Conservation (phyloP, 23 tunicate genomes). For the Styela plicata region DNA sequence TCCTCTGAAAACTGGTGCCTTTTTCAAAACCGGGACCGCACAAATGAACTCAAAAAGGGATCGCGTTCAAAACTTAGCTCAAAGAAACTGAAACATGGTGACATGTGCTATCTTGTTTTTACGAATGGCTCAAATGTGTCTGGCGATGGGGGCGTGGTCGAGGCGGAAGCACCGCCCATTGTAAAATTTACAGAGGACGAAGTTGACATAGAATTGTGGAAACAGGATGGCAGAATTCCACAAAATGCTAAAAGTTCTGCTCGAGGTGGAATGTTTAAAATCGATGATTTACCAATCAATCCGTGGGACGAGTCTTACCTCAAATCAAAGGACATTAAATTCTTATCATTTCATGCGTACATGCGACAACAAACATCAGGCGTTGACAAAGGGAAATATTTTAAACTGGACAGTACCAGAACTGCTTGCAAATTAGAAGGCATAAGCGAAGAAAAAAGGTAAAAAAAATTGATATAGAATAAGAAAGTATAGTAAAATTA, state of each 20-base stretch:
- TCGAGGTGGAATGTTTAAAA: slow-evolving; percentile 57
- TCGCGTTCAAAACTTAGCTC: slow-evolving; percentile 36
- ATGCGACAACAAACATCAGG: slow-evolving; percentile 94
- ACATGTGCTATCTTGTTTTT: slow-evolving; percentile 42
- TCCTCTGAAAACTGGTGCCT: slow-evolving; percentile 33
- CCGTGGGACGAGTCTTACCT: slow-evolving; percentile 92
- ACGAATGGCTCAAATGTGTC: not conserved
- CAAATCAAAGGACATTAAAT: slow-evolving; percentile 78
- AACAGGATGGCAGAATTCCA: slow-evolving; percentile 64
- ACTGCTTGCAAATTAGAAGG: slow-evolving; percentile 62
- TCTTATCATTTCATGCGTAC: slow-evolving; percentile 87
- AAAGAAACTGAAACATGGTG: slow-evolving; percentile 78
- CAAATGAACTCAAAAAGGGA: slow-evolving; percentile 29
- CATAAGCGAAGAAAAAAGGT: slow-evolving; percentile 35
- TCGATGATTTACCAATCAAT: slow-evolving; percentile 65
- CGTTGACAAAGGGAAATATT: slow-evolving; percentile 89
- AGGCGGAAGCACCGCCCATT: not conserved
- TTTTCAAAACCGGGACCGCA: slow-evolving; percentile 38
- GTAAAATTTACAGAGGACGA: slow-evolving; percentile 49
- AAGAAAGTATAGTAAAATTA: too few species aligned
- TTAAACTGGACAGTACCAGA: slow-evolving; percentile 67
- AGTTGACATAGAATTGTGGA: slow-evolving; percentile 71
- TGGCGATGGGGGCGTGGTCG: slow-evolving; percentile 6
- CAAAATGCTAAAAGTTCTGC: slow-evolving; percentile 9
- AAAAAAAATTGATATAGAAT: too few species aligned